These are phyloP conservation scores for Penaeus monodon DNA, from an alignment of 2,888 invertebrate species.

Conservation along the genomic window DNA sequence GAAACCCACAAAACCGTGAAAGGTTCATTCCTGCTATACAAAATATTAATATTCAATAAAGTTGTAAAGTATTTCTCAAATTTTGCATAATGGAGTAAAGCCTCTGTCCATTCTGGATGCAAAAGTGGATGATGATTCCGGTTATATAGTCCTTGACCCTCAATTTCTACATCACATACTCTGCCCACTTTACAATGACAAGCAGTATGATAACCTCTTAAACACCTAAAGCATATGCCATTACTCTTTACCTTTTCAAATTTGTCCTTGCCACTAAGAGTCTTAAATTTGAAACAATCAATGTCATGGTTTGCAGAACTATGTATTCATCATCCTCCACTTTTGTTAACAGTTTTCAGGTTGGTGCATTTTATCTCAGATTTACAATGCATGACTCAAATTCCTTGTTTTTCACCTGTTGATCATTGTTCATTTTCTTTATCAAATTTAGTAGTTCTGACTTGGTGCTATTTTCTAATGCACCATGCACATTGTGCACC, in stretches of 20 bases:
- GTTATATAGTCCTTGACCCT: constrained; percentile 6
- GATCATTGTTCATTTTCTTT: constrained; percentile 7
- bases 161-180: neutral
- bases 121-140: constrained; percentile 25
- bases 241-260: constrained; percentile 17
- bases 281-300: neutral
- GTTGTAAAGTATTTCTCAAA: neutral
- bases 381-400: constrained; percentile 9
- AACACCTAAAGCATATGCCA: constrained; percentile 23
- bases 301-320: constrained; percentile 18
- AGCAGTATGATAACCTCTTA: constrained; percentile 9
- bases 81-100: neutral
- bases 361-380: neutral
- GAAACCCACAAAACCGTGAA: constrained; percentile 2
- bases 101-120: constrained; percentile 1
- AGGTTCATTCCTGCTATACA: neutral
- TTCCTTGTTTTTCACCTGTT: constrained; percentile 14
- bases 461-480: neutral
- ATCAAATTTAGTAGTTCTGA: neutral
- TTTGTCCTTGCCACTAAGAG: neutral
- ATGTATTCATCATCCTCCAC: constrained; percentile 27
- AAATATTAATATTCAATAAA: constrained; percentile 4
- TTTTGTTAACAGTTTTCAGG: constrained; percentile 1
- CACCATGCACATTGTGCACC: constrained; percentile 3
- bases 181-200: neutral